Conservation (phyloP, 2,797 vertebrate species). For the Brotula barbata region DNA sequence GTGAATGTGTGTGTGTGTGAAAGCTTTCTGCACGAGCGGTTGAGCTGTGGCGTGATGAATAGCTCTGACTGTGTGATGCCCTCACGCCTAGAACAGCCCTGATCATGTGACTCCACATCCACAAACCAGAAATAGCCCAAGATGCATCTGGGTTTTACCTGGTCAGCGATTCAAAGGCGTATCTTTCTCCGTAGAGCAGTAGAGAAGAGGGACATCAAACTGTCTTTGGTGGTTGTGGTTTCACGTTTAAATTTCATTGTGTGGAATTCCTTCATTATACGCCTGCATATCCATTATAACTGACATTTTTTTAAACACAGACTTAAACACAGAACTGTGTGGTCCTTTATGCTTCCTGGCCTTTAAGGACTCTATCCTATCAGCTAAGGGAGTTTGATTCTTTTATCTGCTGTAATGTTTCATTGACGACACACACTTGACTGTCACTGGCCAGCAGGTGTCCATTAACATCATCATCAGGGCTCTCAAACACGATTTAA, state of each 20-base stretch:
- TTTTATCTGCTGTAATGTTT: too few relatives aligned
- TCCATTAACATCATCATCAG: too few relatives aligned
- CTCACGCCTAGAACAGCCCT: slow-evolving; percentile 15
- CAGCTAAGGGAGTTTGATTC: too few relatives aligned
- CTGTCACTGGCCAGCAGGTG: too few relatives aligned
- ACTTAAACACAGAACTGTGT: too few relatives aligned
- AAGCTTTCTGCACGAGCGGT: slow-evolving; percentile 39
- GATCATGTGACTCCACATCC: slow-evolving; percentile 42
- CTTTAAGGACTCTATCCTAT: too few relatives aligned
- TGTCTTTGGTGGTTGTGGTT: neutral
- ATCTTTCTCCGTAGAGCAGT: neutral
- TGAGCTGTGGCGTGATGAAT: slow-evolving; percentile 42
- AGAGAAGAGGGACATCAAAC: neutral
- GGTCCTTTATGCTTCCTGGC: too few relatives aligned
- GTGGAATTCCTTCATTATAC: too few relatives aligned
- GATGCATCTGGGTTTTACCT: slow-evolving; percentile 33
- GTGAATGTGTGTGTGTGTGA: neutral
- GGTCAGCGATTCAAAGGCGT: slow-evolving; percentile 17
- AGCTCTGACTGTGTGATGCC: slow-evolving; percentile 10
- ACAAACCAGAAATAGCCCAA: slow-evolving; percentile 32
- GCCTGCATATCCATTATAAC: too few relatives aligned
- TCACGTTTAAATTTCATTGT: neutral
- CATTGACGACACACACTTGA: too few relatives aligned
- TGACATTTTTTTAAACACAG: too few relatives aligned
- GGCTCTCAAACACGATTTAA: too few relatives aligned